A percentile compares a stretch with the other conserved stretches of the same genome.
These are phyloP conservation scores for Bembecia ichneumoniformis DNA, from an alignment of 2,888 invertebrate species.

Conservation along the genomic window DNA sequence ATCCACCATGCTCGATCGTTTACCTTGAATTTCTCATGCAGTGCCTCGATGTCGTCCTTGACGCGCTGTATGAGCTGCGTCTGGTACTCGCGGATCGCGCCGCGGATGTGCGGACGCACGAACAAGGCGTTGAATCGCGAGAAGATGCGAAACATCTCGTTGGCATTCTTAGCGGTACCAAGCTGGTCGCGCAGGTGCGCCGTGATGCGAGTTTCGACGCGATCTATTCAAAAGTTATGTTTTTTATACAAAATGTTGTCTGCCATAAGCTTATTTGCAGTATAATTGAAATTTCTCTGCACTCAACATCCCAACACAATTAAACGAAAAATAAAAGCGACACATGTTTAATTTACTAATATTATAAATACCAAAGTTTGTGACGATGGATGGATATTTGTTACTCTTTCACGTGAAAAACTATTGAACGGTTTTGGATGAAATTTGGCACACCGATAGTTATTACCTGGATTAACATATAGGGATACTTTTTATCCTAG, in stretches of 20 bases:
- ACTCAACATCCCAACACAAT: too few species aligned
- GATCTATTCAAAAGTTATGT: conserved; percentile 64
- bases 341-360: too few species aligned
- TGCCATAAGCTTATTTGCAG: not conserved
- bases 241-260: not conserved
- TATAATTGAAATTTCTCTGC: too few species aligned
- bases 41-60: conserved; percentile 97
- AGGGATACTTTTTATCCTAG: too few species aligned
- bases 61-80: conserved; percentile 98
- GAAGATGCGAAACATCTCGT: conserved; percentile 99
- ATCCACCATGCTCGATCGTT: too few species aligned
- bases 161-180: conserved; percentile 98
- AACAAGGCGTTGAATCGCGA: conserved; percentile 99
- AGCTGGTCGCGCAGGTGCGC: conserved; percentile 97
- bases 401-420: too few species aligned
- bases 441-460: too few species aligned
- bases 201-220: conserved; percentile 98
- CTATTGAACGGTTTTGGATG: too few species aligned
- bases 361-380: too few species aligned
- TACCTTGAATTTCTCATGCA: conserved; percentile 98
- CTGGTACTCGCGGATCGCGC: conserved; percentile 99
- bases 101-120: conserved; percentile 98
- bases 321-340: too few species aligned
- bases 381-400: too few species aligned
- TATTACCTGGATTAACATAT: too few species aligned